Evolutionary conservation across 2,113 vertebrate species (phyloP), one percentile per base, ranked within the genome.

Genomic region (Ctenomys sociabilis): DNA sequence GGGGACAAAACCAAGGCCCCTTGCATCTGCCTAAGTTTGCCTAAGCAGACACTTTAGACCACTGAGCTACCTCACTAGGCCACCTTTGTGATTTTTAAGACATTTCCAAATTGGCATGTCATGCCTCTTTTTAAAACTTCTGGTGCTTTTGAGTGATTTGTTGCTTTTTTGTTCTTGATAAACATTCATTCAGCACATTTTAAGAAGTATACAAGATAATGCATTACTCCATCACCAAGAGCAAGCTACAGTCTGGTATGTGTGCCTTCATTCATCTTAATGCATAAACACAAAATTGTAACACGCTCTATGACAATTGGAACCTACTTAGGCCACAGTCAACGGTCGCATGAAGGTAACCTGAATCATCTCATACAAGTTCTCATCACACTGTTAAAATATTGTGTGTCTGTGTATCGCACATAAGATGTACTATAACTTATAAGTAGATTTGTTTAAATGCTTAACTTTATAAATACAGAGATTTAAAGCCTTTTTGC

Each of bases 141-240:
- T 7, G n/a, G 54, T 80, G 9, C 1, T 93, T 63, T 45, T 35
- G 16, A 66, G 83, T 70, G 22, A 66, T 59, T 63, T 45, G 12
- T 6, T 59, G 14, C 52, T 91, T 86, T 83, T 91, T 66, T 73
- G n/a, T n/a, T n/a, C n/a, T 49, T 88, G 14, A 78, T 73, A 68
- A 83, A 95, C 91, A 40, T 82, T 68, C n/a, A 91, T 35, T 45
- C 88, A 40, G n/a, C 52, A 70, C 5, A 63, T 92, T 88, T 64
- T 28, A 49, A 89, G 64, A 90, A 73, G 17, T 43, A 86, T 32
- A 91, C 63, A 95, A 88, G 4, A 91, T 73, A 72, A 75, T 64
- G 4, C 81, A 77, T 91, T 57, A 89, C 4, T 35, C 84, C 10
- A 90, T 26, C 63, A 91, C 10, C 22, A 22, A 89, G 45, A 92